Percentiles rank a stretch among this genome's conserved stretches.
Conservation (phyloP, 2,888 invertebrate genomes). For the Anticlea derivata region DNA sequence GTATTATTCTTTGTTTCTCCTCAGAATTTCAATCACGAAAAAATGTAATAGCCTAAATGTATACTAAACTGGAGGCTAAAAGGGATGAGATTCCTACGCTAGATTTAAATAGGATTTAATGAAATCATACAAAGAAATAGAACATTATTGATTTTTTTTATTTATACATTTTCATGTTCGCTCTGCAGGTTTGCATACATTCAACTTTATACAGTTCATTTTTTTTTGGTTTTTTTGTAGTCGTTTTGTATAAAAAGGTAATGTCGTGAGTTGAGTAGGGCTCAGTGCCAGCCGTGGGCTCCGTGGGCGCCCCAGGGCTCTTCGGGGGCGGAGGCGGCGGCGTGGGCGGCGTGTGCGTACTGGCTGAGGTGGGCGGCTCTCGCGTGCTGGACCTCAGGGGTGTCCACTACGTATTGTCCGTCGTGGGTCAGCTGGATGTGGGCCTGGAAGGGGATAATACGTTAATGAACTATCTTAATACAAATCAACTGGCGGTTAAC, state of each 20-base stretch:
- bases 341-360: conserved; percentile 73
- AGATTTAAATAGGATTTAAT: conserved; percentile 1
- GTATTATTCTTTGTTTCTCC: too few relatives aligned
- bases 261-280: conserved; percentile 56
- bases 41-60: too few relatives aligned
- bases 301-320: conserved; percentile 69
- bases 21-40: too few relatives aligned
- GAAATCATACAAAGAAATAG: conserved; percentile 43
- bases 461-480: background rate
- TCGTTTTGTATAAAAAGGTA: conserved; percentile 77
- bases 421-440: conserved; percentile 80
- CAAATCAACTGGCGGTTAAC: too few relatives aligned
- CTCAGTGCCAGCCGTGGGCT: conserved; percentile 71
- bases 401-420: conserved; percentile 79
- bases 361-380: conserved; percentile 72
- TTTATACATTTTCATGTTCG: conserved; percentile 74
- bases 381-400: conserved; percentile 79
- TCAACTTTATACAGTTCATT: conserved; percentile 76
- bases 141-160: conserved; percentile 70
- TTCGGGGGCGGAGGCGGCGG: conserved; percentile 74
- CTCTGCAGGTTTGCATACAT: conserved; percentile 72
- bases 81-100: too few relatives aligned
- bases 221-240: conserved; percentile 57
- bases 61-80: too few relatives aligned
- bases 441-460: conserved; percentile 48